These are phyloP conservation scores for Phalacrocorax aristotelis DNA, from an alignment of 2,113 vertebrate species.

Conservation along the genomic window DNA sequence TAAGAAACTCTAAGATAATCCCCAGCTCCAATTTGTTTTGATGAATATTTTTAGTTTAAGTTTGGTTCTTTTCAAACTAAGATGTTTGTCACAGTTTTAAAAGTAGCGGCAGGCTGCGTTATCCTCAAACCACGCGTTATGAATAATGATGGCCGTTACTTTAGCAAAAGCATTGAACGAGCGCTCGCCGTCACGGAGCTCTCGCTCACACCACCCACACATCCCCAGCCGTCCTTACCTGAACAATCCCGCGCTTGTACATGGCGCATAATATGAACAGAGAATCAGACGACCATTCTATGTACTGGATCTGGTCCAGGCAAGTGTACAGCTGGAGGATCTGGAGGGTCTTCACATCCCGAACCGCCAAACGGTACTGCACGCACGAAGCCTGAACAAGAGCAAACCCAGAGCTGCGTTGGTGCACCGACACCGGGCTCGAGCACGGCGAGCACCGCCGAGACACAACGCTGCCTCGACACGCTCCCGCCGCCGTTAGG, in stretches of 20 bases:
- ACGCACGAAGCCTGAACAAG: constrained; percentile 85
- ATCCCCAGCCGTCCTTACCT: constrained; percentile 71
- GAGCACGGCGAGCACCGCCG: fast-evolving
- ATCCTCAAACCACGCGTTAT: fast-evolving
- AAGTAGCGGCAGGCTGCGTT: background rate
- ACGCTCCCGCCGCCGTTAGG: fast-evolving
- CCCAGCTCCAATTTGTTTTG: background rate
- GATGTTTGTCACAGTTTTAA: background rate
- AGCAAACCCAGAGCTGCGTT: background rate
- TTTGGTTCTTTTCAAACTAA: background rate
- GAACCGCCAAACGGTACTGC: constrained; percentile 89
- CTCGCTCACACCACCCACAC: fast-evolving
- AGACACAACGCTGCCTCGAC: too few relatives aligned
- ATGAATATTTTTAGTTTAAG: background rate
- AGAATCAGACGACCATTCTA: constrained; percentile 95
- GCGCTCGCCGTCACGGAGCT: fast-evolving
- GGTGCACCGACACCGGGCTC: fast-evolving
- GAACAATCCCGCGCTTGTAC: constrained; percentile 92
- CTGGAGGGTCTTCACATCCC: constrained; percentile 84
- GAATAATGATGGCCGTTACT: fast-evolving
- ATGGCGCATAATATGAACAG: constrained; percentile 93
- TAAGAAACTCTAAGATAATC: background rate
- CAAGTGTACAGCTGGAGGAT: constrained; percentile 89
- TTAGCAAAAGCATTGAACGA: background rate
- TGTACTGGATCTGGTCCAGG: constrained; percentile 88